Evolutionary conservation across 2,797 vertebrate genomes (phyloP).

Genomic region (Psittacula echo): DNA sequence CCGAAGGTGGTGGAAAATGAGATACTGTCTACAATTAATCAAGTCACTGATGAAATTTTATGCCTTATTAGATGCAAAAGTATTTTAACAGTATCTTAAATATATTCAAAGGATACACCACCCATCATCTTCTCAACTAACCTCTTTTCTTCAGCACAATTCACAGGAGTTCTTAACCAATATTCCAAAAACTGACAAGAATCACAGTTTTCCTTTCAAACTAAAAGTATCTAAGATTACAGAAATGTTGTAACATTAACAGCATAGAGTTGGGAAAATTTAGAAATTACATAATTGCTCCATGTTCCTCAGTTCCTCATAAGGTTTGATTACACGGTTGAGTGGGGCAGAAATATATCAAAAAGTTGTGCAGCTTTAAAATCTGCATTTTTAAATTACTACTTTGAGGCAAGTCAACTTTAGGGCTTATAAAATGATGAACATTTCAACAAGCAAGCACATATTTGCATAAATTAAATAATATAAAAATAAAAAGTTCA

Average conservation of each 20-base stretch:
- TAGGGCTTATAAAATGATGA: not conserved
- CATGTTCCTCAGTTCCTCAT: not conserved
- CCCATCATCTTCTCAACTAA: not conserved
- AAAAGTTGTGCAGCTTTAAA: not conserved
- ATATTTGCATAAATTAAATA: not conserved
- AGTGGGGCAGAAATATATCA: not conserved
- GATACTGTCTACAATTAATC: not conserved
- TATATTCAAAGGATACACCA: not conserved
- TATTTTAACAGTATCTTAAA: not conserved
- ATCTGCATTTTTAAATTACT: fast-evolving
- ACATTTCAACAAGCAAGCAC: not conserved
- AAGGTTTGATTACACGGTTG: not conserved
- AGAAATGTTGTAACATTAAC: not conserved
- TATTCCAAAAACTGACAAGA: not conserved
- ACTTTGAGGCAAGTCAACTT: not conserved
- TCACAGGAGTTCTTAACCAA: not conserved
- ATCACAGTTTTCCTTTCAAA: not conserved
- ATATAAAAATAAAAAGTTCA: not conserved
- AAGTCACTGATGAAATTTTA: not conserved
- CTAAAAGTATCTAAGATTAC: not conserved
- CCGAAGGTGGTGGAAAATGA: not conserved
- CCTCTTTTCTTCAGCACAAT: not conserved
- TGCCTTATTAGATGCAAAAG: not conserved
- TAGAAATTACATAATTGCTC: not conserved
- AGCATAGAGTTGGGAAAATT: not conserved